Percentiles rank a stretch among this genome's conserved stretches.
These are phyloP conservation scores for Chymomyza fuscimana DNA, from an alignment of 2,888 invertebrate genomes.

Conservation along the genomic window DNA sequence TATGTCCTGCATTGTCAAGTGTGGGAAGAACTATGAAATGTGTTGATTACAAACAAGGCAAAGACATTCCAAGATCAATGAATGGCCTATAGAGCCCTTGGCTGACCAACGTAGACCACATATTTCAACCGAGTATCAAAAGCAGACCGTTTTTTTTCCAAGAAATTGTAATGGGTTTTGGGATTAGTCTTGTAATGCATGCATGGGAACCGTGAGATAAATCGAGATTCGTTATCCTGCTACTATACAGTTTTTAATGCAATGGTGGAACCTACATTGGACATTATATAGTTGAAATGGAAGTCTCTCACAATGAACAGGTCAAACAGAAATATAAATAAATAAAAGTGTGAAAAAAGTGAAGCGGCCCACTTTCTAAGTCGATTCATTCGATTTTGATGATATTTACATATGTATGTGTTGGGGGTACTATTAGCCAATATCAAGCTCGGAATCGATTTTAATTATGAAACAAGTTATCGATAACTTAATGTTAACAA, in stretches of 20 bases:
- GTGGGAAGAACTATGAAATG: slow-evolving; percentile 60
- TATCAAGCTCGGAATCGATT: too few species aligned
- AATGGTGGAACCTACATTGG: too few species aligned
- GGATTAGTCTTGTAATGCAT: background rate
- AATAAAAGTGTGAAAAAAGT: too few species aligned
- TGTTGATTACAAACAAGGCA: slow-evolving; percentile 57
- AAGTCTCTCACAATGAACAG: too few species aligned
- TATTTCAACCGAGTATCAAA: background rate
- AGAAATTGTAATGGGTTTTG: background rate
- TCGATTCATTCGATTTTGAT: too few species aligned
- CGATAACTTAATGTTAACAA: too few species aligned
- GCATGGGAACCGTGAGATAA: background rate
- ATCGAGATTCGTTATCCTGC: background rate
- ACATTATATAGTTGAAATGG: too few species aligned
- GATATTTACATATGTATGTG: too few species aligned
- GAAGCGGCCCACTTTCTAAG: too few species aligned
- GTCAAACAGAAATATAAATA: too few species aligned
- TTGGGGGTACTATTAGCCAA: too few species aligned
- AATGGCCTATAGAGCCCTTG: background rate
- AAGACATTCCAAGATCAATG: background rate
- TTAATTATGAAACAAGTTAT: too few species aligned
- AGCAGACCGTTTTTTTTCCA: background rate
- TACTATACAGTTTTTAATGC: background rate
- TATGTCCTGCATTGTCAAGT: slow-evolving; percentile 46
- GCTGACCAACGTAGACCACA: background rate